These are phyloP conservation scores for Neofelis nebulosa DNA, from an alignment of 2,113 vertebrate species.

Conservation along the genomic window DNA sequence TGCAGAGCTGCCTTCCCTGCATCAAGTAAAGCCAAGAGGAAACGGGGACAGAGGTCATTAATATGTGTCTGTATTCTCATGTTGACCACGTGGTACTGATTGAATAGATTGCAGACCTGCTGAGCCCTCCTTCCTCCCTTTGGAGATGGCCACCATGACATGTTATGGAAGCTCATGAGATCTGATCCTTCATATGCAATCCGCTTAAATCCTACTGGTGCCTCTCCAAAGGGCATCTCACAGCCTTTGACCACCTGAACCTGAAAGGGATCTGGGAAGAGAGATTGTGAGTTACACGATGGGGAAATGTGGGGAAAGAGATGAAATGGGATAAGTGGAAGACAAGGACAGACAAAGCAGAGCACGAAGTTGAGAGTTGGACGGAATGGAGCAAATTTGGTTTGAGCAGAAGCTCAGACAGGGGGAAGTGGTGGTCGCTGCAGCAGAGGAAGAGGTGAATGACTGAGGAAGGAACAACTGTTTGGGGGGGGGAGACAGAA, in stretches of 20 bases:
- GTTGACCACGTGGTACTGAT: not conserved
- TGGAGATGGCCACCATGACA: not conserved
- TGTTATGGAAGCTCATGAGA: not conserved
- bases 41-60: not conserved
- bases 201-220: fast-evolving
- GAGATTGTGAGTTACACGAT: not conserved
- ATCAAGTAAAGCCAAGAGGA: not conserved
- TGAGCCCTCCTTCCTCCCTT: not conserved
- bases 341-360: not conserved
- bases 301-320: not conserved
- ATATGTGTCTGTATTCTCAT: not conserved
- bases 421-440: not conserved
- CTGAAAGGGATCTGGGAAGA: not conserved
- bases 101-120: fast-evolving
- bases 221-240: not conserved
- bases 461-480: not conserved
- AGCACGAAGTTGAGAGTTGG: not conserved
- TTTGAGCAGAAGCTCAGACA: not conserved
- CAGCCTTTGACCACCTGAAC: not conserved
- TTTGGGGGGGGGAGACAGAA: not conserved
- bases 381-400: not conserved
- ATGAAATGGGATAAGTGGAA: not conserved
- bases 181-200: not conserved
- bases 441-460: not conserved
- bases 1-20: not conserved